Percentiles rank a stretch among this genome's conserved stretches.
Conservation (phyloP, 2,797 vertebrate species). For the Champsocephalus gunnari region DNA sequence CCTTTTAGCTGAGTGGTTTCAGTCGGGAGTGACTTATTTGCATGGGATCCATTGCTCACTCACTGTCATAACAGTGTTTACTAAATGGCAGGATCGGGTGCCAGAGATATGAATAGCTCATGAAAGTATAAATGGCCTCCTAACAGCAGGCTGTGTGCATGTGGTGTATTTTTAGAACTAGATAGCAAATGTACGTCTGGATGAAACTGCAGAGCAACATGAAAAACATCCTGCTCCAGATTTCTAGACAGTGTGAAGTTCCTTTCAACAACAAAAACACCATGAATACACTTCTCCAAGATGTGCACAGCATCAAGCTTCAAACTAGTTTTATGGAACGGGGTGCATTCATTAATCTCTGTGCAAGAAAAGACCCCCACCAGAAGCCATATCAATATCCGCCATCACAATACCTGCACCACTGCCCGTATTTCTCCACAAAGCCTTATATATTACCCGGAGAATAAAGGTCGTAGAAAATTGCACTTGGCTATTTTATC, state of each 20-base stretch:
- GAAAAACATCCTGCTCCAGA: constrained; percentile 53
- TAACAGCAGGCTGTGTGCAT: constrained; percentile 60
- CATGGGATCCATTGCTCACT: constrained; percentile 30
- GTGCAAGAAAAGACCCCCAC: constrained; percentile 29
- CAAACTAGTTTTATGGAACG: constrained; percentile 35
- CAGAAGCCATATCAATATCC: constrained; percentile 52
- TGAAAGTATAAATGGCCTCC: constrained; percentile 76
- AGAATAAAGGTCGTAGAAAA: constrained; percentile 48
- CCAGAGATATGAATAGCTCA: constrained; percentile 79
- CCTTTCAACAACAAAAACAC: constrained; percentile 34
- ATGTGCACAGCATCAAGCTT: constrained; percentile 18
- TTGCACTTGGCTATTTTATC: constrained; percentile 64
- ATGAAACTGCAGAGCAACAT: constrained; percentile 58
- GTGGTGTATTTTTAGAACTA: constrained; percentile 74
- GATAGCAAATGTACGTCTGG: constrained; percentile 59
- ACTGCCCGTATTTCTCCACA: constrained; percentile 41
- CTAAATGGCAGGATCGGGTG: constrained; percentile 70
- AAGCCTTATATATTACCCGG: constrained; percentile 54
- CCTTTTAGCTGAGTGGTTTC: constrained; percentile 49
- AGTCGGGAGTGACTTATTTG: constrained; percentile 50
- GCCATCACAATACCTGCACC: constrained; percentile 36
- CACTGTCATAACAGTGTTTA: constrained; percentile 77
- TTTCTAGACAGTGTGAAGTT: constrained; percentile 21
- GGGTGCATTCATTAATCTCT: constrained; percentile 45
- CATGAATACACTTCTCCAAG: constrained; percentile 11